Evolutionary conservation across 2,797 vertebrate genomes (phyloP), one percentile per base, ranked within the genome.

Genomic region (Hybognathus amarus): DNA sequence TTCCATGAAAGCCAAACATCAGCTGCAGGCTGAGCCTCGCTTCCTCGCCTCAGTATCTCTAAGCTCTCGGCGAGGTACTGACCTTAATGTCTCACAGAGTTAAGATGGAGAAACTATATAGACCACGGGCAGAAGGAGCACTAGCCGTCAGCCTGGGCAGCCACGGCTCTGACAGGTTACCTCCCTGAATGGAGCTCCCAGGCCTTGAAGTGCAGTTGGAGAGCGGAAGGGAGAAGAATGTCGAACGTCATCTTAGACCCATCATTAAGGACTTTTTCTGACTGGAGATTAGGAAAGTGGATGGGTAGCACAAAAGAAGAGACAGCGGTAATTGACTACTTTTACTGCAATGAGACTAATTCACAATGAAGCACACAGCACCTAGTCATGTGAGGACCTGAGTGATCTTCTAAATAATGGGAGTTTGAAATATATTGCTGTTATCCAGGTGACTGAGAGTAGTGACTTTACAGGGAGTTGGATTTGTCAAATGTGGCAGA

Each of bases 131-230:
- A 54, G 83, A 79, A 73, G 42, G 42, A 66, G 56, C 6, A 18
- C 69, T 91, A 91, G 88, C 87, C 86, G 59, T 89, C n/a, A 90
- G 91, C 93, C 92, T 87, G n/a, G n/a, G 87, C 83, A 91, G 93
- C 89, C 88, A 86, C 76, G 82, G 82, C 82, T 92, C 89, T 8
- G n/a, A 75, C 92, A 76, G 90, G 87, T 91, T 92, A 90, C 92
- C 91, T 87, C 86, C 94, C 93, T 92, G n/a, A 93, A 94, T 94
- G 90, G 90, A 87, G 92, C 93, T 93, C 90, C 90, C 85, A 88
- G 92, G 84, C 90, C 90, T 92, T 93, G 89, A 91, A 94, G 87
- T 91, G 86, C 27, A 85, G 78, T 90, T 92, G 88, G 87, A 88
- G 90, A 90, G 83, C 79, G 64, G 24, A 63, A 88, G 79, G 45